Evolutionary conservation across 2,888 invertebrate species (phyloP), one percentile per base, ranked within the genome.

Genomic region (Hedya salicella): DNA sequence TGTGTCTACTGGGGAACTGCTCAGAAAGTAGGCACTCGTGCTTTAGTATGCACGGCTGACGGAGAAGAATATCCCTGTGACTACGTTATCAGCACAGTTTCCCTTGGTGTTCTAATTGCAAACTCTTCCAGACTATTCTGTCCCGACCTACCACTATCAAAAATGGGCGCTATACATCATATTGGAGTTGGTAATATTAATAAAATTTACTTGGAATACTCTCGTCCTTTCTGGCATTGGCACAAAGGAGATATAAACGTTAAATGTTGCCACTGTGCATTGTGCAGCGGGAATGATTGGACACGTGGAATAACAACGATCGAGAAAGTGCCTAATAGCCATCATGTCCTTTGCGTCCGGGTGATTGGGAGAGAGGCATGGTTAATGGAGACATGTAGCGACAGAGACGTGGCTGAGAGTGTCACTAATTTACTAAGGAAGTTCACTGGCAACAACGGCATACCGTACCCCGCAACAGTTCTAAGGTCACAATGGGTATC

Each of bases 1-100:
- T 94, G 94, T 71, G 93, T 97, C 19, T 91, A 94, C 70, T 96
- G 95, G 96, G 94, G 94, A 17, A 92, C 94, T 0, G 91, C 93
- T 4, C 93, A 91, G 70, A 92, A 86, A 70, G 68, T 79, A 52
- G 91, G 91, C 2, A 81, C 81, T 62, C 82, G 91, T 61, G 91
- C 95, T 8, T 82, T 93, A 1, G 95, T 96, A 0, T 93, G 92
- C 62, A 95, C 95, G 56, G 86, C 93, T 60, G 95, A 96, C 76
- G 96, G 96, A 0, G 94, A 95, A 30, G 94, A 95, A 74, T 95
- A 93, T 77, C 92, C 93, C 0, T 96, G 96, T 0, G 96, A 97
- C 85, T 96, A 97, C 75, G 96, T 97, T 2, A 94, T 97, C 46
- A 89, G 96, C 42, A 96, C 97, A 0, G 93, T 96, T 5, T 95